Evolutionary conservation across 2,888 invertebrate genomes (phyloP).

Genomic region (Ypsolopha scabrella): DNA sequence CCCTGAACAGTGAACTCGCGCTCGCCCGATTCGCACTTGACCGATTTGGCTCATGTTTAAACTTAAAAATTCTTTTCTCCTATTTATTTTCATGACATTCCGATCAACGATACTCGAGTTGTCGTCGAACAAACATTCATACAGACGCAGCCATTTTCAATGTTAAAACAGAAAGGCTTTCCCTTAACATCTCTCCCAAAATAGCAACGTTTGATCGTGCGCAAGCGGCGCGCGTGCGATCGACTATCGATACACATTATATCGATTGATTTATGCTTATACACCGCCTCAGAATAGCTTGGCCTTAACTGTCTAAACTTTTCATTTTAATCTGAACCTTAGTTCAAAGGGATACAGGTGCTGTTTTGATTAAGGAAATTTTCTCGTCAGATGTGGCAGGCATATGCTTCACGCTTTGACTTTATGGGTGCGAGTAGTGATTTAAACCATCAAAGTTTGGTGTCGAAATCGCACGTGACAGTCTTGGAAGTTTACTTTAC

Average conservation of each 20-base stretch:
- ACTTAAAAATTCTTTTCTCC: too few relatives aligned
- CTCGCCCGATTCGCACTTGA: too few relatives aligned
- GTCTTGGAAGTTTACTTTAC: too few relatives aligned
- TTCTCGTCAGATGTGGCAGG: slow-evolving; percentile 3
- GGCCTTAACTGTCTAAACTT: too few relatives aligned
- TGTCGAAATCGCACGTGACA: slow-evolving; percentile 9
- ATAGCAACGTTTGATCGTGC: slow-evolving; percentile 49
- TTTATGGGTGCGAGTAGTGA: slow-evolving; percentile 24
- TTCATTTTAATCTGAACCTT: slow-evolving; percentile 7
- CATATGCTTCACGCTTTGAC: slow-evolving; percentile 14
- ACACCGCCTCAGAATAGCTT: slow-evolving; percentile 12
- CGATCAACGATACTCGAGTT: too few relatives aligned
- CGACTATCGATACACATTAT: slow-evolving; percentile 14
- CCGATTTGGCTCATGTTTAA: too few relatives aligned
- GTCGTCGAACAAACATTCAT: too few relatives aligned
- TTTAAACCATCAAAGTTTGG: slow-evolving; percentile 22
- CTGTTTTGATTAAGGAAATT: slow-evolving; percentile 3
- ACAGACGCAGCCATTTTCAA: too few relatives aligned
- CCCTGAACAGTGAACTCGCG: too few relatives aligned
- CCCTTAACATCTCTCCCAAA: slow-evolving; percentile 41
- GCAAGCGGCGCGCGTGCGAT: slow-evolving; percentile 50
- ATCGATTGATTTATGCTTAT: slow-evolving; percentile 59
- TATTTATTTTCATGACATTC: too few relatives aligned
- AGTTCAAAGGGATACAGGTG: accelerated
- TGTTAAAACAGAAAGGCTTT: slow-evolving; percentile 11